Evolutionary conservation across 2,888 invertebrate species (phyloP), one percentile per base, ranked within the genome.

Genomic region (Carpatolechia fugitivella): DNA sequence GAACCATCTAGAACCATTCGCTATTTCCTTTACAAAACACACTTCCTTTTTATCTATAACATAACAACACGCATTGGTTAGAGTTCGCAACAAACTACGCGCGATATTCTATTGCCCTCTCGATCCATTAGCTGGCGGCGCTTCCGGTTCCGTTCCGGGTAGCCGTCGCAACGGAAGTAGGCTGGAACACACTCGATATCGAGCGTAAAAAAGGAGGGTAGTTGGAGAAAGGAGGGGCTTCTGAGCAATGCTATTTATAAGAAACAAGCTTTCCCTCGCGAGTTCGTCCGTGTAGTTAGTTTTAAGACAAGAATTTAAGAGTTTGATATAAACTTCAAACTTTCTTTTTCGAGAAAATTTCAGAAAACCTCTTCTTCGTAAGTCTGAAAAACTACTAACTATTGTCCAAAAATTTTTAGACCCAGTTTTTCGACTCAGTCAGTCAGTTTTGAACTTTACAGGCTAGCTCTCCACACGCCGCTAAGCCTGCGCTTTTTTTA

Each of bases 71-170:
- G 29, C 29, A 24, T 13, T 24, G n/a, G 18, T 40, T 40, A 33
- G 33, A 2, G 33, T 33, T 33, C n/a, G 33, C 33, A 33, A 24
- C 44, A 44, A 44, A 44, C 44, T 44, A 44, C 44, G 29, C 29
- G 44, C 44, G 44, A 29, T 44, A 44, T 44, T 44, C 44, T 44
- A 44, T 44, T 44, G 44, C 44, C 44, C 55, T 55, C 55, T 55
- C 55, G 55, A 55, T 55, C 55, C 55, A 55, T 55, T 55, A 55
- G 51, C 51, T 36, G 55, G 24, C 55, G 55, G 55, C 49, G 50
- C 16, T 50, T 55, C 55, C 55, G 50, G 44, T 51, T 24, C 24
- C 24, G 24, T 24, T 55, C 49, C 55, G 44, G 55, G 14, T 5
- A 29, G 13, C 35, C 29, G 48, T 47, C 36, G 44, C 49, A 18